A percentile compares a stretch with the other conserved stretches of the same genome.
These are phyloP conservation scores for Pangasius macronema DNA, from an alignment of 2,797 vertebrate genomes.

Conservation along the genomic window DNA sequence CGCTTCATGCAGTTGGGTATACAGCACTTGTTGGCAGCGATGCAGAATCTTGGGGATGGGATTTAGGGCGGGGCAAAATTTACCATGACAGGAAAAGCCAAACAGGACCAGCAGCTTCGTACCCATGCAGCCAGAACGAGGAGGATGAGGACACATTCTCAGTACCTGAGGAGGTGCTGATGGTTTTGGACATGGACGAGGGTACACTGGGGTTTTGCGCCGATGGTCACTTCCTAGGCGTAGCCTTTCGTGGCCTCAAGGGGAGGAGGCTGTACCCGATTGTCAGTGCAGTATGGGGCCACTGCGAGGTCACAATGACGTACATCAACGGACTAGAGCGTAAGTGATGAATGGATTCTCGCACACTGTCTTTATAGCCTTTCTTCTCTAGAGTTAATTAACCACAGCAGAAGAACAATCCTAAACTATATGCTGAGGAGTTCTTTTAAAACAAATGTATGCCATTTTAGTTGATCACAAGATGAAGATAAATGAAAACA, in stretches of 20 bases:
- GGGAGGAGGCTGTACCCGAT: conserved; percentile 96
- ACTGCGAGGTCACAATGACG: conserved; percentile 98
- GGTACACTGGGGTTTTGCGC: conserved; percentile 96
- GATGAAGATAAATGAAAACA: background rate
- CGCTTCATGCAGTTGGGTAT: conserved; percentile 94
- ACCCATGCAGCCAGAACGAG: conserved; percentile 65
- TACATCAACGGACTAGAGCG: conserved; percentile 98
- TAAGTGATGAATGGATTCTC: conserved; percentile 75
- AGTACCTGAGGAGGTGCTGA: conserved; percentile 91
- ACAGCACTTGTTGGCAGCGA: conserved; percentile 92
- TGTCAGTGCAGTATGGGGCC: conserved; percentile 97
- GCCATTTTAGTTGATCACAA: background rate
- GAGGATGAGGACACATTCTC: conserved; percentile 75
- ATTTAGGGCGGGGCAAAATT: conserved; percentile 93
- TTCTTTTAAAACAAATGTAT: background rate
- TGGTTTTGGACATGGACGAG: conserved; percentile 98
- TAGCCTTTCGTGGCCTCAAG: conserved; percentile 95
- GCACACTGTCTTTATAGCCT: too few relatives aligned
- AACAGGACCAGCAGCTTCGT: conserved; percentile 79
- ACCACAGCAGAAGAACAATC: background rate
- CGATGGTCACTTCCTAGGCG: conserved; percentile 93
- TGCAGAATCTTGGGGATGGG: conserved; percentile 96
- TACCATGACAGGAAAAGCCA: conserved; percentile 94
- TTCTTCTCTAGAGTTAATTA: background rate
- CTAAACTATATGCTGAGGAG: background rate